Percentiles rank a stretch among this genome's conserved stretches.
Conservation (phyloP, 2,888 invertebrate genomes). For the Thera obeliscata region DNA sequence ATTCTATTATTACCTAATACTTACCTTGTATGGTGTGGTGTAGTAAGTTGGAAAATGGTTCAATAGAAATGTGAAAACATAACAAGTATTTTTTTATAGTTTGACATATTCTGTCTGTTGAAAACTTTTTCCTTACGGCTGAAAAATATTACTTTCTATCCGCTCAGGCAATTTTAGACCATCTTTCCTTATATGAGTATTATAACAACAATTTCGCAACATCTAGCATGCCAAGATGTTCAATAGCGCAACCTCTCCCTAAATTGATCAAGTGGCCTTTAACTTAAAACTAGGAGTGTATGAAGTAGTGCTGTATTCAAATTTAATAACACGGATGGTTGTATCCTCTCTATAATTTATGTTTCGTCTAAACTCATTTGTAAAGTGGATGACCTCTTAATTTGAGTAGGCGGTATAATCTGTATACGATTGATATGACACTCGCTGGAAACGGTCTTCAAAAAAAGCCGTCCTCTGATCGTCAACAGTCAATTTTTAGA, state of each 20-base stretch:
- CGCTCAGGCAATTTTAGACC: too few relatives aligned
- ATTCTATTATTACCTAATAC: too few relatives aligned
- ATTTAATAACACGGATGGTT: constrained; percentile 33
- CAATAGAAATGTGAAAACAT: too few relatives aligned
- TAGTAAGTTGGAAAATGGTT: too few relatives aligned
- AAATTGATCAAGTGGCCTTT: constrained; percentile 75
- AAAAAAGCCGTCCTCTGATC: not conserved
- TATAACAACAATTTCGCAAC: constrained; percentile 27
- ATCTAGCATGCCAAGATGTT: constrained; percentile 41
- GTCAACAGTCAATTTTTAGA: too few relatives aligned
- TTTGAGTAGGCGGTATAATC: constrained; percentile 1
- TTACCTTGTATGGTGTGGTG: too few relatives aligned
- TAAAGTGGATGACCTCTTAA: constrained; percentile 16
- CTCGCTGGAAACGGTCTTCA: not conserved
- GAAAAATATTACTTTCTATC: too few relatives aligned
- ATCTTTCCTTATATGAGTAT: too few relatives aligned
- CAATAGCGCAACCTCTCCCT: constrained; percentile 57
- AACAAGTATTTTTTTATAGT: too few relatives aligned
- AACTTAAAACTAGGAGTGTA: constrained; percentile 39
- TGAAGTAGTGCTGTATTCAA: constrained; percentile 39
- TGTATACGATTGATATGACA: not conserved
- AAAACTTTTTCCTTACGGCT: too few relatives aligned
- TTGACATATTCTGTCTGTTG: too few relatives aligned
- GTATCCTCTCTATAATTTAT: constrained; percentile 14
- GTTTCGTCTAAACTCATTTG: constrained; percentile 8